These are phyloP conservation scores for Hirtodrosophila duncani DNA, from an alignment of 2,888 invertebrate species.

Conservation along the genomic window DNA sequence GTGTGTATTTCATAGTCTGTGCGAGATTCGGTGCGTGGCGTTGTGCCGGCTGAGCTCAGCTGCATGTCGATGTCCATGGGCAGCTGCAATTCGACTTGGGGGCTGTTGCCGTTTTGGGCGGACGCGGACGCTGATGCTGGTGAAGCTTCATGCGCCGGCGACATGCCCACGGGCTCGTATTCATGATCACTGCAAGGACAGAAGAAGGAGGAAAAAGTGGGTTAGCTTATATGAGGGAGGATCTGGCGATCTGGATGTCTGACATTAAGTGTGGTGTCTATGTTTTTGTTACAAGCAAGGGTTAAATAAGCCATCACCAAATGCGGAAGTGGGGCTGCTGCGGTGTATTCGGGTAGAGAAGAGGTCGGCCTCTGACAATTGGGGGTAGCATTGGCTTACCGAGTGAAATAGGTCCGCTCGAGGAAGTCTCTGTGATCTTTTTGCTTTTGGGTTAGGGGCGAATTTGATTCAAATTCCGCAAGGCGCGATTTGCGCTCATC, in stretches of 20 bases:
- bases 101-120: conserved; percentile 27
- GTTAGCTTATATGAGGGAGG: conserved; percentile 1
- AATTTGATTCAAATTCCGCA: conserved; percentile 67
- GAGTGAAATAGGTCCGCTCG: conserved; percentile 76
- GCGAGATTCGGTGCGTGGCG: conserved; percentile 80
- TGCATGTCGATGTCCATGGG: conserved; percentile 65
- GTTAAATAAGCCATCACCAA: conserved; percentile 57
- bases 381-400: conserved; percentile 74
- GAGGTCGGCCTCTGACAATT: conserved; percentile 31
- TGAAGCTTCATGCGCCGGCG: conserved; percentile 71
- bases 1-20: conserved; percentile 84
- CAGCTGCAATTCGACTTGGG: conserved; percentile 36
- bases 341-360: conserved; percentile 28
- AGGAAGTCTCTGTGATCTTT: conserved; percentile 71
- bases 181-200: conserved; percentile 89
- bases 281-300: conserved; percentile 45
- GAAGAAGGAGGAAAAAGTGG: not conserved
- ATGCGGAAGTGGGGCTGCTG: conserved; percentile 31
- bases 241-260: not conserved
- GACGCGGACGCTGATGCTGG: conserved; percentile 38
- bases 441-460: conserved; percentile 63
- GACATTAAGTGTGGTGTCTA: conserved; percentile 15
- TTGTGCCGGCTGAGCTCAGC: conserved; percentile 81
- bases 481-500: conserved; percentile 76
- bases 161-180: conserved; percentile 92